These are phyloP conservation scores for Sinocyclocheilus grahami DNA, from an alignment of 2,113 vertebrate genomes.

Conservation along the genomic window DNA sequence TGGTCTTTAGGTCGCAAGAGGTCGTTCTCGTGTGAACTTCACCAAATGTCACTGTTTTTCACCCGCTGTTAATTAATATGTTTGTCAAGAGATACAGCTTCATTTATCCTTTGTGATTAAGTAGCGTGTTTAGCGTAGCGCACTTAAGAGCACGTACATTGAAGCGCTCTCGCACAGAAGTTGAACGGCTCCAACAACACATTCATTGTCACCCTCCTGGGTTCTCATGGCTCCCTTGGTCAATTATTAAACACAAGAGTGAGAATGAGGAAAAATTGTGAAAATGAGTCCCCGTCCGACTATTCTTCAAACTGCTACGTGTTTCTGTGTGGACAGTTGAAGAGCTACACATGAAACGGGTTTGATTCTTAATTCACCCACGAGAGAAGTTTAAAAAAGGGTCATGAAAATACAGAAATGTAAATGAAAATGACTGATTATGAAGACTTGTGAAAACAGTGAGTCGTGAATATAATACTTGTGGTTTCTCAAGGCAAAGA, in stretches of 20 bases:
- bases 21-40: conserved; percentile 69
- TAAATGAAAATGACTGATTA: not conserved
- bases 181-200: conserved; percentile 69
- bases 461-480: conserved; percentile 22
- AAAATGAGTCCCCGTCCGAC: conserved; percentile 15
- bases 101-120: conserved; percentile 76
- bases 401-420: conserved; percentile 4
- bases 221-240: conserved; percentile 75
- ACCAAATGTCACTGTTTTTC: conserved; percentile 60
- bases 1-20: conserved; percentile 3
- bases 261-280: conserved; percentile 43
- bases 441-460: not conserved
- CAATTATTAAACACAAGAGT: conserved; percentile 76
- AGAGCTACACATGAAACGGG: too few species aligned
- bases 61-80: conserved; percentile 70
- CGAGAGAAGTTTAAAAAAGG: not conserved
- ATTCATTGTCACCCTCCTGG: conserved; percentile 72
- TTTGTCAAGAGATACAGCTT: conserved; percentile 69
- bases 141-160: not conserved
- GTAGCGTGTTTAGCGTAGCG: conserved; percentile 57
- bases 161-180: conserved; percentile 63
- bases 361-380: not conserved
- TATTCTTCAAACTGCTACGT: not conserved
- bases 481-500: conserved; percentile 27
- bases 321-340: not conserved